A percentile compares a stretch with the other conserved stretches of the same genome.
Evolutionary conservation across 2,888 invertebrate genomes (phyloP).

Genomic region (Drosophila nr. perissopoda): DNA sequence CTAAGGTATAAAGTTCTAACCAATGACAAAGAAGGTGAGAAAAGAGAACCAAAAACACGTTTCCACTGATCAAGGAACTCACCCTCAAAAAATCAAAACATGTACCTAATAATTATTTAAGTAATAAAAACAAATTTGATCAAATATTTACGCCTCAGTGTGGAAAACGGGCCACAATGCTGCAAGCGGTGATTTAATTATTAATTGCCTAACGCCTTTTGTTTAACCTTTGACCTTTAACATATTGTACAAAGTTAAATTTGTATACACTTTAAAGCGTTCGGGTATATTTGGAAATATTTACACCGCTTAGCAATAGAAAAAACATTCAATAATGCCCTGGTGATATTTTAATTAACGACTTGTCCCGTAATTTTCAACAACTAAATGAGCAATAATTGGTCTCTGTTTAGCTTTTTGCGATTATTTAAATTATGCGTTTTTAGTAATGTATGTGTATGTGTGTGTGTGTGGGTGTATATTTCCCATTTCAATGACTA

Average conservation of each 20-base stretch:
- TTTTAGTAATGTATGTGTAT: neutral
- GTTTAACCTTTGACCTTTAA: neutral
- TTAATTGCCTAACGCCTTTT: neutral
- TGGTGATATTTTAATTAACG: constrained; percentile 71
- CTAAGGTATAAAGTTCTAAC: neutral
- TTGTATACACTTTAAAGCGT: neutral
- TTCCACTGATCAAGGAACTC: no score
- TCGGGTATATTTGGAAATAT: neutral
- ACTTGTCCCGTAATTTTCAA: constrained; percentile 23
- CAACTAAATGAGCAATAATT: constrained; percentile 59
- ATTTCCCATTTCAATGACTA: constrained; percentile 18
- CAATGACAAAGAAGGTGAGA: no score
- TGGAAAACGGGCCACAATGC: neutral
- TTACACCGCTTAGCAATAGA: neutral
- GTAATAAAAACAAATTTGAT: neutral
- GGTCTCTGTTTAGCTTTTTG: constrained; percentile 38
- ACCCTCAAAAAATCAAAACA: no score
- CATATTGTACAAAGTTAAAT: neutral
- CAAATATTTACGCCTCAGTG: fast-evolving
- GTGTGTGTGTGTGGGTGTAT: constrained; percentile 5
- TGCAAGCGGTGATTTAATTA: neutral
- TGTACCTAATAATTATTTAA: neutral
- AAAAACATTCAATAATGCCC: neutral
- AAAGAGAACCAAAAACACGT: no score
- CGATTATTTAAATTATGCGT: constrained; percentile 49